Percentiles rank a stretch among this genome's conserved stretches.
phyloP scores from a whole-genome alignment of 2,797 vertebrate genomes.

The Phalloptychus januarius region DNA sequence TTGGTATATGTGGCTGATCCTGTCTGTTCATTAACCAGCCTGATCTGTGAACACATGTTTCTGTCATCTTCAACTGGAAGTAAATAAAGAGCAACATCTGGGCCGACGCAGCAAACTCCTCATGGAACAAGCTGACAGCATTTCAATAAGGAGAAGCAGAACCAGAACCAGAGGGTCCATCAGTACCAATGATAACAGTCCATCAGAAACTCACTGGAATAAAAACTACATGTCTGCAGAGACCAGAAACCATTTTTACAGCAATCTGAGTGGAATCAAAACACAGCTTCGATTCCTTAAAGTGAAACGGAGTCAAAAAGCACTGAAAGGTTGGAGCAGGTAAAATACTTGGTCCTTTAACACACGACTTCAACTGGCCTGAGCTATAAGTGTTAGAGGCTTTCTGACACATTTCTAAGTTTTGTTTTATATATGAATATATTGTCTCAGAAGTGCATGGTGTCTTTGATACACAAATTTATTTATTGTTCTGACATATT shows the following conservation, averaged over 20 bases:
- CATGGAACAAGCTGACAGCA: conserved; percentile 8
- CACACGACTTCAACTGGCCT: conserved; percentile 10
- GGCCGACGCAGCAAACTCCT: conserved; percentile 20
- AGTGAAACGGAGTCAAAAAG: conserved; percentile 40
- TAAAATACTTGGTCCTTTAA: conserved; percentile 35
- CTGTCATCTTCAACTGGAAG: conserved; percentile 54
- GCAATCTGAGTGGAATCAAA: conserved; percentile 33
- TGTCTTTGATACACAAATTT: no score
- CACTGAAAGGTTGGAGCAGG: conserved; percentile 9
- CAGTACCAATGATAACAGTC: conserved; percentile 8
- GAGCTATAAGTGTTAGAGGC: no score
- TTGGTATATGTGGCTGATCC: conserved; percentile 46
- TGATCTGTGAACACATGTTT: conserved; percentile 73
- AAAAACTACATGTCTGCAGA: background rate
- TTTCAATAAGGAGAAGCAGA: conserved; percentile 12
- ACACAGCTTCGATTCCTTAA: conserved; percentile 24
- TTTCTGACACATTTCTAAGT: no score
- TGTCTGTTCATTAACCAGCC: conserved; percentile 61
- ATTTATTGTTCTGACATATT: no score
- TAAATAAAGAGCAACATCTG: conserved; percentile 26
- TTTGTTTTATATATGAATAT: no score
- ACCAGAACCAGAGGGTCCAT: conserved; percentile 44
- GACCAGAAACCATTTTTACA: conserved; percentile 6
- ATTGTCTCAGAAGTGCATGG: no score
- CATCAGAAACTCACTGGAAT: conserved; percentile 39